Base-by-base conservation (phyloP, 2,888 invertebrate genomes). In the Leuctra nigra region DNA sequence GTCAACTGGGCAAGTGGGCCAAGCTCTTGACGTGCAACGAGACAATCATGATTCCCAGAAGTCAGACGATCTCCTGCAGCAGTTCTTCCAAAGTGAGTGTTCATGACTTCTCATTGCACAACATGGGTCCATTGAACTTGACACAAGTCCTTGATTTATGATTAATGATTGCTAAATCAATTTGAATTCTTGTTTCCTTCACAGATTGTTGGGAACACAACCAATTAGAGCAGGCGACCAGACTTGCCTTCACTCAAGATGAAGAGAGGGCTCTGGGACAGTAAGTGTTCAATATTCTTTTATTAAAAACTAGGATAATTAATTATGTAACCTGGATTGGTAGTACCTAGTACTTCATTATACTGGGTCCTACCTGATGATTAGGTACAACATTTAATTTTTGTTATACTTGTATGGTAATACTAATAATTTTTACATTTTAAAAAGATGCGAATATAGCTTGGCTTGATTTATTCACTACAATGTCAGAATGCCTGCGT, bases 21-120 rank as follows among this genome's bases (percentile, higher is more conserved):
- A 84, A 66, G 87, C 87, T 0, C 72, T 86, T 61, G 78, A 81
- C 61, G 84, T 82, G 47, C 76, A 81, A 55, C 72, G 83, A 22
- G 72, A 75, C 64, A 78, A 81, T 64, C 75, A 77, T 1, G 76
- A 75, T 48, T 70, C 73, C 57, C 70, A 71, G 0, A 72, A 68
- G 29, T 70, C 77, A 58, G 68, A 72, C 23, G 73, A 76, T 2
- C 70, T 84, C 33, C 64, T 86, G 54, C 72, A 74, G 53, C 81
- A 81, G 68, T 79, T 87, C 59, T 83, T 80, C 65, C 75, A 78
- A 72, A 82, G 84, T 84, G 65, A 66, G 72, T 65, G 44, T n/a
- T n/a, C n/a, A n/a, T n/a, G 13, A 11, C 29, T 11, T 29, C 14
- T 33, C 4, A 14, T 59, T 54, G 33, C 11, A 4, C 20, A 24